Percentiles rank a stretch among this genome's conserved stretches.
Conservation (phyloP, 2,797 vertebrate genomes). For the Acipenser oxyrinchus region DNA sequence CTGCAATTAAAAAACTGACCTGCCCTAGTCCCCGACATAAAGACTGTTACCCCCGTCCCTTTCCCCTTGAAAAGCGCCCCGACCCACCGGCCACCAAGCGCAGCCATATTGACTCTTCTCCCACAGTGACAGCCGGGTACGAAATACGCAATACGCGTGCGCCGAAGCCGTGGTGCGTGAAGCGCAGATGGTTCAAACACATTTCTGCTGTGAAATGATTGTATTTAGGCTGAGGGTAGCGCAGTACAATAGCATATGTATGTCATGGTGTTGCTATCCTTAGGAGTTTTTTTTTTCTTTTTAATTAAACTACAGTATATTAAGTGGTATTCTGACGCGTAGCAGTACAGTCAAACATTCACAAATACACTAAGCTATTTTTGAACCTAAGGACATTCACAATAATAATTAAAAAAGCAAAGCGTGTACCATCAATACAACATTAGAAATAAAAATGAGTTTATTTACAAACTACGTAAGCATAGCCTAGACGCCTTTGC, state of each 20-base stretch:
- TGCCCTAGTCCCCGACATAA: constrained; percentile 50
- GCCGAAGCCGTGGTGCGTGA: constrained; percentile 16
- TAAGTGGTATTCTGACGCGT: neutral
- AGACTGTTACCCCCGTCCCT: constrained; percentile 28
- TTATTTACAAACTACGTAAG: too few relatives aligned
- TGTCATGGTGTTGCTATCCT: neutral
- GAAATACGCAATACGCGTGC: constrained; percentile 31
- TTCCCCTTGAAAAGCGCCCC: constrained; percentile 35
- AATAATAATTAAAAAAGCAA: too few relatives aligned
- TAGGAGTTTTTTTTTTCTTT: neutral
- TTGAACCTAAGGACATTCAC: too few relatives aligned
- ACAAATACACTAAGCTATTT: too few relatives aligned
- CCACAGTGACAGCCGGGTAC: neutral
- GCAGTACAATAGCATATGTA: neutral
- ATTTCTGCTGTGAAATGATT: neutral
- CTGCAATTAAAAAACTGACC: constrained; percentile 45
- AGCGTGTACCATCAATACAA: too few relatives aligned
- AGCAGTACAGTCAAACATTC: too few relatives aligned
- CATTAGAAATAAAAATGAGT: too few relatives aligned
- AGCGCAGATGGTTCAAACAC: constrained; percentile 22
- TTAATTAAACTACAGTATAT: neutral
- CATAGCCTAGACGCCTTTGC: too few relatives aligned
- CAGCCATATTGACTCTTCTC: constrained; percentile 64
- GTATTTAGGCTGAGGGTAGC: accelerated
- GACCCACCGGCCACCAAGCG: constrained; percentile 48